phyloP scores from a whole-genome alignment of 2,113 vertebrate species.

The Formicarius rufipectus region DNA sequence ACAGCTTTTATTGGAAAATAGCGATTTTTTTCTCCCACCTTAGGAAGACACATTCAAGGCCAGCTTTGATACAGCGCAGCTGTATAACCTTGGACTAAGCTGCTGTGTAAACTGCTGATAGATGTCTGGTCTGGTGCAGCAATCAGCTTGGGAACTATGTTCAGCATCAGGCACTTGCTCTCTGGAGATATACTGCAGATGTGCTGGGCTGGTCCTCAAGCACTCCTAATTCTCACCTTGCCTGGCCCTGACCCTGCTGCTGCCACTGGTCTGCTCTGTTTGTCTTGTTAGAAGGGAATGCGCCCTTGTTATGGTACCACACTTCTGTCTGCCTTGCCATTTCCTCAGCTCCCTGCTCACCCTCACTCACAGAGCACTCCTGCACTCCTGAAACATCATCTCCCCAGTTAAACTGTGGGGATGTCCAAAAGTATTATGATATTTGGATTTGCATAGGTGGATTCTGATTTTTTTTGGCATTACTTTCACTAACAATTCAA shows the following conservation, averaged over 20 bases:
- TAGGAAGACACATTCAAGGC: neutral
- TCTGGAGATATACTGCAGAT: neutral
- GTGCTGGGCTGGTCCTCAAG: fast-evolving
- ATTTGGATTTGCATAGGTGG: neutral
- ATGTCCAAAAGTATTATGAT: neutral
- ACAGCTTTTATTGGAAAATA: neutral
- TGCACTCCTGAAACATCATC: neutral
- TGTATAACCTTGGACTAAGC: neutral
- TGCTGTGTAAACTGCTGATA: neutral
- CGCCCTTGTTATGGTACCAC: fast-evolving
- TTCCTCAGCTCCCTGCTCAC: fast-evolving
- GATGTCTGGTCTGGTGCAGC: neutral
- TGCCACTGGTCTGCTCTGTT: neutral
- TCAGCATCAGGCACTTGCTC: neutral
- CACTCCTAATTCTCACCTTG: neutral
- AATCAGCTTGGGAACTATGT: fast-evolving
- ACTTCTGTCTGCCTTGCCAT: neutral
- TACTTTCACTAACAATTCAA: neutral
- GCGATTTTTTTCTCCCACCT: neutral
- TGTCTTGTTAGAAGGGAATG: neutral
- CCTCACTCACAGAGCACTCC: neutral
- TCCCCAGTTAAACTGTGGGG: neutral
- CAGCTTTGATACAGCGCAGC: neutral
- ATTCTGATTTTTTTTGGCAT: neutral
- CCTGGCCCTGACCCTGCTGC: neutral